Evolutionary conservation across 2,888 invertebrate species (phyloP).

Genomic region (Nemapogon koenigi): DNA sequence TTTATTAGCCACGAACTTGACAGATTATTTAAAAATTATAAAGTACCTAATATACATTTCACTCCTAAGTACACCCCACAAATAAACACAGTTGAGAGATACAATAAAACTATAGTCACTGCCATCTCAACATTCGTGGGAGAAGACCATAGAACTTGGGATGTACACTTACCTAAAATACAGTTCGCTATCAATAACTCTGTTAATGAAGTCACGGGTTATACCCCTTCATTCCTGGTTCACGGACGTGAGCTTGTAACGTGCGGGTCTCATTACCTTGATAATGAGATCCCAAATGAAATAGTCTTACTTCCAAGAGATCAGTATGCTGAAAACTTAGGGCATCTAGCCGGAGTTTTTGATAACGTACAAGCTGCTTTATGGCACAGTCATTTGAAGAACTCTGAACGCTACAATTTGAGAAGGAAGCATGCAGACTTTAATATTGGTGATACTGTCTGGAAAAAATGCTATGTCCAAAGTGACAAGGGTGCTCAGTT

Average conservation of each 20-base stretch:
- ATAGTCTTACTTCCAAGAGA: conserved; percentile 16
- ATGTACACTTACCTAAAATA: conserved; percentile 14
- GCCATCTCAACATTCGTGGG: conserved; percentile 15
- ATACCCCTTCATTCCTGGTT: conserved; percentile 17
- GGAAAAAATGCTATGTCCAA: not conserved
- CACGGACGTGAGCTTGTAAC: conserved; percentile 16
- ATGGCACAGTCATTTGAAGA: conserved; percentile 15
- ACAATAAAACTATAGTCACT: conserved; percentile 15
- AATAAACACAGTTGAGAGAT: conserved; percentile 7
- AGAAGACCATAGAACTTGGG: conserved; percentile 20
- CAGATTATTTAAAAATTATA: conserved; percentile 9
- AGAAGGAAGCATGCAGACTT: conserved; percentile 15
- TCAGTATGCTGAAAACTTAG: conserved; percentile 15
- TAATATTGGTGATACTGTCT: conserved; percentile 18
- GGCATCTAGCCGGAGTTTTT: conserved; percentile 15
- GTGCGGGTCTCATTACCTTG: conserved; percentile 15
- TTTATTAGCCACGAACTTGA: conserved; percentile 10
- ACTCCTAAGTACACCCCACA: conserved; percentile 11
- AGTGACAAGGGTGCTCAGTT: conserved; percentile 5
- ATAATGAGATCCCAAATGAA: conserved; percentile 10
- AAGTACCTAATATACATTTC: conserved; percentile 8
- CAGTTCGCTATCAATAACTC: conserved; percentile 19
- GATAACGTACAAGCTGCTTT: conserved; percentile 14
- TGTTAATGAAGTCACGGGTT: conserved; percentile 18
- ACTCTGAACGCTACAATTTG: conserved; percentile 16